Evolutionary conservation across 2,888 invertebrate genomes (phyloP).

Genomic region (Hipparchia sbordonii): DNA sequence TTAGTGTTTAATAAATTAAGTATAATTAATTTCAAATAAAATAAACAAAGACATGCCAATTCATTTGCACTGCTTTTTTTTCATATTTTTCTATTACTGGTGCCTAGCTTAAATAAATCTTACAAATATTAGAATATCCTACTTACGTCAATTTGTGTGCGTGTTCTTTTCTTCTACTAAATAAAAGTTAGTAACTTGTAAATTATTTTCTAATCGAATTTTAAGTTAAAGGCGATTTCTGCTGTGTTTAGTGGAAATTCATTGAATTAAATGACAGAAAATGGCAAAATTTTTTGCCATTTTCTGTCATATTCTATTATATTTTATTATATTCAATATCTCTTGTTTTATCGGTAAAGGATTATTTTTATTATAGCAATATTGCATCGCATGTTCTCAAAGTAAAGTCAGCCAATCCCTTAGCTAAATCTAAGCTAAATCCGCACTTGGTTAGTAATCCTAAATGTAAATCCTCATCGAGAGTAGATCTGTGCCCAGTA

Average conservation of each 20-base stretch:
- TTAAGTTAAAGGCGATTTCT: neutral
- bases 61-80: neutral
- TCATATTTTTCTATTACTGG: slow-evolving; percentile 19
- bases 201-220: neutral
- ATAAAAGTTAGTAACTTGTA: neutral
- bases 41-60: neutral
- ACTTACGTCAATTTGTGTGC: slow-evolving; percentile 13
- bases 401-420: too few relatives aligned
- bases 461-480: too few relatives aligned
- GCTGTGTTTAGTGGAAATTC: neutral
- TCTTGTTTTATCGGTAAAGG: too few relatives aligned
- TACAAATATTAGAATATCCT: slow-evolving; percentile 25
- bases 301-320: too few relatives aligned
- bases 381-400: too few relatives aligned
- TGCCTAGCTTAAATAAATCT: slow-evolving; percentile 28
- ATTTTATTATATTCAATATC: too few relatives aligned
- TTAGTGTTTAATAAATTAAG: neutral
- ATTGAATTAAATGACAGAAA: neutral
- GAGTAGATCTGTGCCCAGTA: too few relatives aligned
- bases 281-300: too few relatives aligned
- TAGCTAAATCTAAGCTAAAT: too few relatives aligned
- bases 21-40: neutral
- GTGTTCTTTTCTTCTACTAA: neutral
- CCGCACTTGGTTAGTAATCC: too few relatives aligned
- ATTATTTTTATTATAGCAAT: too few relatives aligned